A percentile compares a stretch with the other conserved stretches of the same genome.
phyloP scores from a whole-genome alignment of 2,113 vertebrate genomes.

The Blennius ocellaris region DNA sequence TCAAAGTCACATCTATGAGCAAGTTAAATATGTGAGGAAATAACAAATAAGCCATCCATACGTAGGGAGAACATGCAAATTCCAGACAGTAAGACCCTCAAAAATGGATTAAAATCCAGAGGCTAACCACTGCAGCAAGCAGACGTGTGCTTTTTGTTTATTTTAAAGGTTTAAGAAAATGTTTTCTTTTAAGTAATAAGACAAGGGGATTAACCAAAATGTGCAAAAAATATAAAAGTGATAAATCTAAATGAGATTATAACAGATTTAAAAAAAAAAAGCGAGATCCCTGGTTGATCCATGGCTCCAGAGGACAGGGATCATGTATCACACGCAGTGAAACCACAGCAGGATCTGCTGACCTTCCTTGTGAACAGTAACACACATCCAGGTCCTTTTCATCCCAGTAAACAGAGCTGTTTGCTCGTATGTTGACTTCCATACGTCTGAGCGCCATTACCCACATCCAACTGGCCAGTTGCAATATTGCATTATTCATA shows the following conservation, averaged over 20 bases:
- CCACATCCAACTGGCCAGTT: conserved; percentile 80
- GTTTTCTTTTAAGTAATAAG: not conserved
- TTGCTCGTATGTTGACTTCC: conserved; percentile 70
- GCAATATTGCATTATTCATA: conserved; percentile 84
- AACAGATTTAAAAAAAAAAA: not conserved
- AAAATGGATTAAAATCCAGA: too few relatives aligned
- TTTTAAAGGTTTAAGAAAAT: not conserved
- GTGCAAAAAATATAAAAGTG: not conserved
- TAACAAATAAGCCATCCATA: too few relatives aligned
- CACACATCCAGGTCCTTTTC: conserved; percentile 40
- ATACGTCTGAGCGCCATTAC: conserved; percentile 68
- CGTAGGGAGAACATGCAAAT: too few relatives aligned
- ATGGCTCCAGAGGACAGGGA: conserved; percentile 22
- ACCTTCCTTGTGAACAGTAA: conserved; percentile 67
- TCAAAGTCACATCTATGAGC: too few relatives aligned
- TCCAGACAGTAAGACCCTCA: too few relatives aligned
- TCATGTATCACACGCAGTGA: conserved; percentile 18
- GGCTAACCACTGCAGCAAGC: not conserved
- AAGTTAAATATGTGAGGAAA: too few relatives aligned
- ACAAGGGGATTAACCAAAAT: not conserved
- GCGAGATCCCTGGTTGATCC: not conserved
- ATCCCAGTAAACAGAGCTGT: conserved; percentile 73
- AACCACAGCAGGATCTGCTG: conserved; percentile 47
- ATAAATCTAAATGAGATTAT: not conserved
- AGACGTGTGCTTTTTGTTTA: too few relatives aligned